A percentile compares a stretch with the other conserved stretches of the same genome.
Evolutionary conservation across 1,140 invertebrate species (phyloP).

Genomic region (Hylyphantes graminicola): DNA sequence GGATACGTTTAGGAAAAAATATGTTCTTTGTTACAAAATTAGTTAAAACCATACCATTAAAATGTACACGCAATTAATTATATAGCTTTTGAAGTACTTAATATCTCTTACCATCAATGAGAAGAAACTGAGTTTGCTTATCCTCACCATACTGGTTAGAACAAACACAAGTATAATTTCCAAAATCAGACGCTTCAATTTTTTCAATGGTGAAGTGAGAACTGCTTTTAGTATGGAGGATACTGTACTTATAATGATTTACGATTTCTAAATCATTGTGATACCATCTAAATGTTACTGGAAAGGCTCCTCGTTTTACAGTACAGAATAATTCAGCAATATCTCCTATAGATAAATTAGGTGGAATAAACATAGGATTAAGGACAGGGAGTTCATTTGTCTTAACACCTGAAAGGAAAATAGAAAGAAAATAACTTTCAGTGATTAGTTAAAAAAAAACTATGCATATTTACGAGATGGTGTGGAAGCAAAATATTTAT

Average conservation of each 20-base stretch:
- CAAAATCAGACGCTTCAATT: constrained; percentile 57
- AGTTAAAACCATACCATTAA: too few relatives aligned
- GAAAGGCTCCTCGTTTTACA: constrained; percentile 22
- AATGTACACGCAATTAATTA: too few relatives aligned
- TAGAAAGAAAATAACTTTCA: too few relatives aligned
- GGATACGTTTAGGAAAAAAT: too few relatives aligned
- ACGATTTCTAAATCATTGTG: not conserved
- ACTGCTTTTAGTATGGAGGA: not conserved
- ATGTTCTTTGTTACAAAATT: too few relatives aligned
- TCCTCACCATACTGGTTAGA: constrained; percentile 62
- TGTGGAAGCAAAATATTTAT: too few relatives aligned
- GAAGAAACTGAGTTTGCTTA: constrained; percentile 59
- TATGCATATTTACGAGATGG: too few relatives aligned
- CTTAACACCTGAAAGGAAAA: not conserved
- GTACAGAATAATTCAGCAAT: constrained; percentile 20
- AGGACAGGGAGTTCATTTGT: constrained; percentile 3
- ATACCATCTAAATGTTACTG: constrained; percentile 28
- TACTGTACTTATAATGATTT: constrained; percentile 4
- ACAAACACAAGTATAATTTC: constrained; percentile 64
- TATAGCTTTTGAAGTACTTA: too few relatives aligned
- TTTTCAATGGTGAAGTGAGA: constrained; percentile 18
- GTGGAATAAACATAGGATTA: constrained; percentile 27
- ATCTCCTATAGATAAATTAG: constrained; percentile 32
- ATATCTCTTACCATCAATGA: constrained; percentile 55
- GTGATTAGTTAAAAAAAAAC: too few relatives aligned